These are phyloP conservation scores for Linurgus olivaceus DNA, from an alignment of 2,797 vertebrate genomes.

Conservation along the genomic window DNA sequence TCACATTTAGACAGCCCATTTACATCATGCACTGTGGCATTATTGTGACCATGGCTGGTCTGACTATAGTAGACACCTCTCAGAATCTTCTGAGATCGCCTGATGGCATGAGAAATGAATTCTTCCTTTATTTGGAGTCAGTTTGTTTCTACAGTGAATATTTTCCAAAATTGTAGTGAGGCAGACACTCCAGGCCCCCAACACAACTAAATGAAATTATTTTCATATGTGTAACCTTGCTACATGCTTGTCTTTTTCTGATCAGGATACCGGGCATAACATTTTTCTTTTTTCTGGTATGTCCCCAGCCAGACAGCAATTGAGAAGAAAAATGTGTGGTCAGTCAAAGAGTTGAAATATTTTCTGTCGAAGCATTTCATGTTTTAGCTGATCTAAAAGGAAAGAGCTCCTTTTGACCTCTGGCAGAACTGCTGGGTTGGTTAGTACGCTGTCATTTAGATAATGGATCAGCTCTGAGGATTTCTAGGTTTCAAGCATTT, in stretches of 20 bases:
- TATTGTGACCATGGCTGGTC: neutral
- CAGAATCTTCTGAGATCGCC: neutral
- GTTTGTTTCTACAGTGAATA: neutral
- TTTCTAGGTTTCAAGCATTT: neutral
- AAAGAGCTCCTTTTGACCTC: neutral
- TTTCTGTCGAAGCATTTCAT: neutral
- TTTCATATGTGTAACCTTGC: neutral
- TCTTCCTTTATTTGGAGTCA: neutral
- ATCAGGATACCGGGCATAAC: neutral
- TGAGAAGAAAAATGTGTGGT: neutral
- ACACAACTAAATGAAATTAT: neutral
- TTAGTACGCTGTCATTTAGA: neutral
- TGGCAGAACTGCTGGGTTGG: neutral
- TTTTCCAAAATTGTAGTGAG: neutral
- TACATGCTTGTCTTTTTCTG: neutral
- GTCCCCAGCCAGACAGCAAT: neutral
- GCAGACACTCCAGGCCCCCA: neutral
- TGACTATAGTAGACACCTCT: neutral
- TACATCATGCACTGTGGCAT: neutral
- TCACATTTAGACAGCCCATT: neutral
- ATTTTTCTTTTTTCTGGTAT: neutral
- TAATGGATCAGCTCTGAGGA: neutral
- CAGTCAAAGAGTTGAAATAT: neutral
- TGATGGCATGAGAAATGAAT: neutral
- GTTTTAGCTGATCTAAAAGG: neutral